A percentile compares a stretch with the other conserved stretches of the same genome.
Evolutionary conservation across 1,140 invertebrate genomes (phyloP).

Genomic region (Cheumatopsyche charites): DNA sequence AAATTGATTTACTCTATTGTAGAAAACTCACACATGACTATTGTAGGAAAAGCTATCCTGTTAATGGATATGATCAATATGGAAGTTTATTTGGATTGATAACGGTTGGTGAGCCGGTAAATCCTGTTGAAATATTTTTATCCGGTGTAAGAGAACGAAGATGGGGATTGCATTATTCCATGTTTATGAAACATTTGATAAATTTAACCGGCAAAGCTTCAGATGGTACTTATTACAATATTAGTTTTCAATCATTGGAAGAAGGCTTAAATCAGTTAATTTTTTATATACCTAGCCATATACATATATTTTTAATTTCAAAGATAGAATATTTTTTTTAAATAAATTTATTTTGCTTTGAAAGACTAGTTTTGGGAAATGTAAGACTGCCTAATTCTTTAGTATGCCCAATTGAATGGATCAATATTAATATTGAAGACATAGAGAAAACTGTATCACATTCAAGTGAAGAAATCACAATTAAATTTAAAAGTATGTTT

Average conservation of each 20-base stretch:
- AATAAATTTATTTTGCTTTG: constrained; percentile 31
- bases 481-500: constrained; percentile 48
- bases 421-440: constrained; percentile 49
- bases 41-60: constrained; percentile 48
- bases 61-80: constrained; percentile 61
- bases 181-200: constrained; percentile 51
- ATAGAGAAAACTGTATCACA: constrained; percentile 44
- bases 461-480: constrained; percentile 44
- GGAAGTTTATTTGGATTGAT: constrained; percentile 59
- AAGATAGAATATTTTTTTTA: background rate
- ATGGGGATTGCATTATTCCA: constrained; percentile 53
- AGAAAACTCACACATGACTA: too few relatives aligned
- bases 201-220: constrained; percentile 52
- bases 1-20: too few relatives aligned
- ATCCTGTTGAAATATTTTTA: constrained; percentile 39
- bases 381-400: constrained; percentile 46
- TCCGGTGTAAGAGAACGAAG: constrained; percentile 49
- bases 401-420: constrained; percentile 45
- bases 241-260: constrained; percentile 54
- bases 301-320: background rate
- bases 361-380: constrained; percentile 51
- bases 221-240: constrained; percentile 57
- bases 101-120: constrained; percentile 50
- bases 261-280: constrained; percentile 59
- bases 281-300: constrained; percentile 16